Percentiles rank a stretch among this genome's conserved stretches.
phyloP scores from a whole-genome alignment of 2,888 invertebrate genomes.

The Aleiodes testaceus region DNA sequence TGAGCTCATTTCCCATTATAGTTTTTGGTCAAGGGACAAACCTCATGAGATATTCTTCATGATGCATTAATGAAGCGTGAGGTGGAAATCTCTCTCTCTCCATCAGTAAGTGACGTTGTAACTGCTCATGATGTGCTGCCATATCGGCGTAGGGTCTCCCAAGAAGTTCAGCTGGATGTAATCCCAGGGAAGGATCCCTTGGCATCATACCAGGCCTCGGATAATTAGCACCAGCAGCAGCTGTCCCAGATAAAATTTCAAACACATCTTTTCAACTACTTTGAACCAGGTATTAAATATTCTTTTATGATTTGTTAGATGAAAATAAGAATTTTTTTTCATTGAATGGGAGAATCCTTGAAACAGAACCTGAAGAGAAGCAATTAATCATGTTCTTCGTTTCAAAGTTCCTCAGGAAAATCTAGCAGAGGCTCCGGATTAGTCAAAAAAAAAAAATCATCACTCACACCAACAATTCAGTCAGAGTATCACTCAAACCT shows the following conservation, averaged over 20 bases:
- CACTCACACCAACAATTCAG: constrained; percentile 1
- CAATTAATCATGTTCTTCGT: neutral
- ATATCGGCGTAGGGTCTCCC: constrained; percentile 86
- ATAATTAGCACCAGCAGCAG: constrained; percentile 76
- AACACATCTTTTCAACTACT: constrained; percentile 4
- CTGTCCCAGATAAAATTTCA: constrained; percentile 56
- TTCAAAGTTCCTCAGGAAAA: constrained; percentile 14
- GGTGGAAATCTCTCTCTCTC: constrained; percentile 84
- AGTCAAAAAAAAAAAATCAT: constrained; percentile 14
- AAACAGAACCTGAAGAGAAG: no score
- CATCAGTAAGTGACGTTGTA: constrained; percentile 88
- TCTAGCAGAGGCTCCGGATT: constrained; percentile 37
- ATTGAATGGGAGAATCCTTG: no score
- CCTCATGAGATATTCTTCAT: constrained; percentile 81
- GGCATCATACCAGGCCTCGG: constrained; percentile 78
- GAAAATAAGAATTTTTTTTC: no score
- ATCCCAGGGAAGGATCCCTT: constrained; percentile 77
- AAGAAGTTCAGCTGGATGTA: constrained; percentile 85
- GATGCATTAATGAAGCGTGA: constrained; percentile 79
- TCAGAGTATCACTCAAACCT: neutral
- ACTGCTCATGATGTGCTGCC: constrained; percentile 88
- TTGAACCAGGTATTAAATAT: no score
- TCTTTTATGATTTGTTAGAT: no score
- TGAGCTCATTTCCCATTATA: neutral
- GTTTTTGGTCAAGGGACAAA: constrained; percentile 63